Conservation (phyloP, 2,113 vertebrate species). For the Desmodus rotundus region DNA sequence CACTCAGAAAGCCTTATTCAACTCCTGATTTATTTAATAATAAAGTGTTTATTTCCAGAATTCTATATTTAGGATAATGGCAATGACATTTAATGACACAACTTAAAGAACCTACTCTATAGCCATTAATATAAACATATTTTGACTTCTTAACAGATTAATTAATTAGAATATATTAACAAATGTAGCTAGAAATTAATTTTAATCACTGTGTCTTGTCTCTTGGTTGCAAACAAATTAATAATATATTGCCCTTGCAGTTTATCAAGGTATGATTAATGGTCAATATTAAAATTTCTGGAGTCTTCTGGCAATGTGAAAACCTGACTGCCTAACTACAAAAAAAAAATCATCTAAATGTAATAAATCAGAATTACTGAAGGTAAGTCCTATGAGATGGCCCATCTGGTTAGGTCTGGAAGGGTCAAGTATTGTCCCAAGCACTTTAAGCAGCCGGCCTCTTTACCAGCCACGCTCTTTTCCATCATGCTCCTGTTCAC, state of each 20-base stretch:
- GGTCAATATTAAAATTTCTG: constrained; percentile 70
- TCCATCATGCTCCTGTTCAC: constrained; percentile 82
- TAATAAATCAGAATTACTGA: constrained; percentile 80
- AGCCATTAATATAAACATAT: constrained; percentile 54
- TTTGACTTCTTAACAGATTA: constrained; percentile 57
- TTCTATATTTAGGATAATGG: constrained; percentile 3
- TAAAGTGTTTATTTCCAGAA: constrained; percentile 3
- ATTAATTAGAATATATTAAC: constrained; percentile 68
- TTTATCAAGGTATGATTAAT: constrained; percentile 78
- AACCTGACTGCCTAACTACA: constrained; percentile 70
- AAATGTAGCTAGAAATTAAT: constrained; percentile 66
- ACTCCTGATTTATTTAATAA: neutral
- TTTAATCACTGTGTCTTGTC: constrained; percentile 72
- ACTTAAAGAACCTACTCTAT: constrained; percentile 19
- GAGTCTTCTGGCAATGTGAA: constrained; percentile 68
- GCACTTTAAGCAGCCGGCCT: constrained; percentile 64
- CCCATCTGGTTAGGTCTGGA: constrained; percentile 31
- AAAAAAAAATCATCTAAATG: constrained; percentile 68
- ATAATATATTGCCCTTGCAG: constrained; percentile 68
- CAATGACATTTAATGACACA: constrained; percentile 27
- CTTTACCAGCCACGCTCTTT: constrained; percentile 79
- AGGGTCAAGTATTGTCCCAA: constrained; percentile 65
- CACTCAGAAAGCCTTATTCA: neutral
- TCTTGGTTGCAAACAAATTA: constrained; percentile 69
- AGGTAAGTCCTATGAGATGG: constrained; percentile 52